phyloP scores from a whole-genome alignment of 2,797 vertebrate genomes.

The Simalia tracyae region DNA sequence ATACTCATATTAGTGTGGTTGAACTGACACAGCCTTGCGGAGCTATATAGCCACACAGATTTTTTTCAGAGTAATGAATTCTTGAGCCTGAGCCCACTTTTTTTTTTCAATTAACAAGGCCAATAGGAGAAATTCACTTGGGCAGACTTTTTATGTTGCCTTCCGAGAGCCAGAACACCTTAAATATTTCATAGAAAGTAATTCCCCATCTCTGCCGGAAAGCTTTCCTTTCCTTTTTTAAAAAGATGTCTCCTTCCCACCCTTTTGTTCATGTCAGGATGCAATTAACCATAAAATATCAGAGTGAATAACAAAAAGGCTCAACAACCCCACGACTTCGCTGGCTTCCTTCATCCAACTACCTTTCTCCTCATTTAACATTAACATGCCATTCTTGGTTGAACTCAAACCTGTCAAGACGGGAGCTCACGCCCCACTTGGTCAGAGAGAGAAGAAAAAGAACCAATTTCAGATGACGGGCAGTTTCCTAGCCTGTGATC shows the following conservation, averaged over 20 bases:
- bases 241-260: slow-evolving; percentile 12
- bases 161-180: slow-evolving; percentile 37
- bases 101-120: slow-evolving; percentile 7
- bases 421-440: background rate
- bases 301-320: slow-evolving; percentile 41
- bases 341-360: rapidly evolving
- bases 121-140: slow-evolving; percentile 43
- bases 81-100: rapidly evolving
- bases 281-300: slow-evolving; percentile 64
- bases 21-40: background rate
- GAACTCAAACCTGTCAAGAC: background rate
- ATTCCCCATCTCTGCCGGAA: background rate
- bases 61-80: background rate
- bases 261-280: slow-evolving; percentile 45
- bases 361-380: slow-evolving; percentile 46
- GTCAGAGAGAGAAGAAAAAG: background rate
- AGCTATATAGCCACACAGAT: background rate
- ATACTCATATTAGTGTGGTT: background rate
- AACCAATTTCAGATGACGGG: slow-evolving; percentile 6
- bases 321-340: background rate
- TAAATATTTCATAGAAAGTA: slow-evolving; percentile 64
- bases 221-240: slow-evolving; percentile 26
- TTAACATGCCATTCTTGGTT: slow-evolving; percentile 49
- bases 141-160: background rate
- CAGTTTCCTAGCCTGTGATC: background rate